Conservation (phyloP, 37 sponge, comb jelly and placozoan genomes). For the Geodia barretti region DNA sequence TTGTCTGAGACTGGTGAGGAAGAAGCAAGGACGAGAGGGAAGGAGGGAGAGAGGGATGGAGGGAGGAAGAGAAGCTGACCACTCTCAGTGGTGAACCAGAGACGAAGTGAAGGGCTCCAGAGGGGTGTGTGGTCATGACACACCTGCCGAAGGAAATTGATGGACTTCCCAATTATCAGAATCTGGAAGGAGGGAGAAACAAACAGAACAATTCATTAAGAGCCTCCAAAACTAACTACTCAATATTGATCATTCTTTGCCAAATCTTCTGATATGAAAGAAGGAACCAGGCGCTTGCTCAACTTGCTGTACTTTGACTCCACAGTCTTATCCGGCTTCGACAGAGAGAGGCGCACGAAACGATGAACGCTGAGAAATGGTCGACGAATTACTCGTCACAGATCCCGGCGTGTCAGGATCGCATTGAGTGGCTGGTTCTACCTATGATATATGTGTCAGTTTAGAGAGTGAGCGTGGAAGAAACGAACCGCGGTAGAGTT, state of each 20-base stretch:
- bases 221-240: no score
- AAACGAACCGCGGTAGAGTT: no score
- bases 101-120: slow-evolving; percentile 18
- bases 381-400: slow-evolving; percentile 92
- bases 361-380: slow-evolving; percentile 78
- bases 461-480: no score
- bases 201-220: slow-evolving; percentile 10
- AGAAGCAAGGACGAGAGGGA: no score
- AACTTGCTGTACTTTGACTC: slow-evolving; percentile 85
- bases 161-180: slow-evolving; percentile 92
- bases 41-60: neutral
- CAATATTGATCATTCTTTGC: slow-evolving; percentile 84
- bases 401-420: slow-evolving; percentile 89
- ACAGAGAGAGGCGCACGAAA: slow-evolving; percentile 53
- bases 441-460: slow-evolving; percentile 12
- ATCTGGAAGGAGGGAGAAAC: slow-evolving; percentile 59
- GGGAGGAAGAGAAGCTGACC: slow-evolving; percentile 21
- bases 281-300: slow-evolving; percentile 74
- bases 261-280: slow-evolving; percentile 78
- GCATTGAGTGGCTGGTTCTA: slow-evolving; percentile 82
- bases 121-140: slow-evolving; percentile 82
- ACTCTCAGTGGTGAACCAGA: slow-evolving; percentile 49
- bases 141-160: slow-evolving; percentile 89
- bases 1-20: neutral
- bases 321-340: slow-evolving; percentile 78